These are phyloP conservation scores for Nomada ferruginata DNA, from an alignment of 2,888 invertebrate species.

Conservation along the genomic window DNA sequence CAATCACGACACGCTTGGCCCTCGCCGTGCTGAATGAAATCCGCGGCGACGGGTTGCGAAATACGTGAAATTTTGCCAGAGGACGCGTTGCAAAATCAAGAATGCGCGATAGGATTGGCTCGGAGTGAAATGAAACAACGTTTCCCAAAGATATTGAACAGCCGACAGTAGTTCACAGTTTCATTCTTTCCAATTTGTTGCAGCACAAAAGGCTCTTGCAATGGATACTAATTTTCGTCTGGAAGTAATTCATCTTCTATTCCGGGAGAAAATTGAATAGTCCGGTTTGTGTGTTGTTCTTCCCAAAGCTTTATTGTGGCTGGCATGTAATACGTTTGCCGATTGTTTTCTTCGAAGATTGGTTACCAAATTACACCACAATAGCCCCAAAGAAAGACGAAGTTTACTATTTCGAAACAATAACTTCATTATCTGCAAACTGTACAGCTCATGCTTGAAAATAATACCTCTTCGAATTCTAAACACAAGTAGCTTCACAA, in stretches of 20 bases:
- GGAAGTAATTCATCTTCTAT: not conserved
- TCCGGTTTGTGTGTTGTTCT: too few relatives aligned
- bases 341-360: too few relatives aligned
- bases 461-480: too few relatives aligned
- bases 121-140: conserved; percentile 13
- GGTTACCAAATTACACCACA: too few relatives aligned
- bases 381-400: too few relatives aligned
- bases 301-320: too few relatives aligned
- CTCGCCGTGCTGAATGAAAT: not conserved
- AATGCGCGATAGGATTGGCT: not conserved
- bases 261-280: not conserved
- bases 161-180: not conserved
- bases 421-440: too few relatives aligned
- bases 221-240: not conserved
- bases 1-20: not conserved
- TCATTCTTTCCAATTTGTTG: conserved; percentile 3
- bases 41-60: too few relatives aligned
- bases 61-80: conserved; percentile 27
- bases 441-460: too few relatives aligned
- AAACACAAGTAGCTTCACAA: too few relatives aligned
- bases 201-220: not conserved
- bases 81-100: not conserved
- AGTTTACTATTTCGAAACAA: too few relatives aligned
- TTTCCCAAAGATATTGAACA: conserved; percentile 9
- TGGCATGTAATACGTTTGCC: too few relatives aligned